Evolutionary conservation across 2,888 invertebrate genomes (phyloP), one percentile per base, ranked within the genome.

Genomic region (Athetis lepigone): DNA sequence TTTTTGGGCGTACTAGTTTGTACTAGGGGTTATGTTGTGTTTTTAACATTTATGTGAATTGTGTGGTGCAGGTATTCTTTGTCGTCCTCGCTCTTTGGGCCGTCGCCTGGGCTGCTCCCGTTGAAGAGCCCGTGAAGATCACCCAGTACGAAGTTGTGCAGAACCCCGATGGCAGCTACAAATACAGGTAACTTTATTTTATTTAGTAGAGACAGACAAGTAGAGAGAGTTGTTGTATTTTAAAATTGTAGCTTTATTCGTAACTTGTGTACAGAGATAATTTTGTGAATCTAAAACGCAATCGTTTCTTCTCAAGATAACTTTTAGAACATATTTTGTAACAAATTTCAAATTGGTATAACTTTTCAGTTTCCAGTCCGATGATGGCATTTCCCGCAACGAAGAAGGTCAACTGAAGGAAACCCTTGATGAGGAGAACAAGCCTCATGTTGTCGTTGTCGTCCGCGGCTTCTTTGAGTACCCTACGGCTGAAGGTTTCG

Each of bases 391-490:
- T 80, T 60, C 75, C 5, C 95, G 94, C 11, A 83, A 93, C 46
- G 96, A 96, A 79, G 82, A 68, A 6, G 97, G 97, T 19, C 83
- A 85, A 50, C 0, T 90, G 59, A 94, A 88, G 74, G 67, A 85
- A 49, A 83, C 75, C 11, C 87, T 95, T 66, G 96, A 96, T 73
- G 95, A 95, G 36, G 96, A 96, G 4, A 95, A 95, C 81, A 96
- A 96, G 77, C 95, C 95, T 39, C 95, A 93, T 13, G 85, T 84
- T 46, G 95, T 95, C 11, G 92, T 96, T 77, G 93, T 95, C 0
- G 95, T 96, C 27, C 96, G 96, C 69, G 97, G 97, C 13, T 90
- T 93, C 1, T 96, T 93, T 89, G 88, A 94, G 0, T 97, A 96
- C 90, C 89, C 92, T 3, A 91, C 95, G 62, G 88, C 92, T 0